A percentile compares a stretch with the other conserved stretches of the same genome.
These are phyloP conservation scores for Sciaenops ocellatus DNA, from an alignment of 2,797 vertebrate species.

Conservation along the genomic window DNA sequence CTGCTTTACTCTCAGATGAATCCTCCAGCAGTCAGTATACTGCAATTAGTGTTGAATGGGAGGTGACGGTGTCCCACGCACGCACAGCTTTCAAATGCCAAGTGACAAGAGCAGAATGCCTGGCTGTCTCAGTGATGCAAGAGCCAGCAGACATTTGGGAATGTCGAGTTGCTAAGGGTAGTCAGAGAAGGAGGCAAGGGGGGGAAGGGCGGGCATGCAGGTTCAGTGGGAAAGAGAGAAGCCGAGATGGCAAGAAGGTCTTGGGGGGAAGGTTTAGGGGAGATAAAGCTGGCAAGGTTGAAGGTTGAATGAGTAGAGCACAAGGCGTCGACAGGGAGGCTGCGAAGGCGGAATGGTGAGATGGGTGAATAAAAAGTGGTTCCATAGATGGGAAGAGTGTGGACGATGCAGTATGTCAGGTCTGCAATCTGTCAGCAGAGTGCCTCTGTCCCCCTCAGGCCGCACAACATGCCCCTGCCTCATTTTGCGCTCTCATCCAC, in stretches of 20 bases:
- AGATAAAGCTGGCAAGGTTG: constrained; percentile 46
- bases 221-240: not conserved
- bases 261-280: not conserved
- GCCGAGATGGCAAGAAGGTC: not conserved
- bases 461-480: constrained; percentile 53
- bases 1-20: constrained; percentile 33
- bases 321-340: constrained; percentile 12
- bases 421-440: constrained; percentile 74
- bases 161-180: constrained; percentile 56
- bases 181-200: constrained; percentile 1
- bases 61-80: constrained; percentile 58
- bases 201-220: not conserved
- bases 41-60: constrained; percentile 64
- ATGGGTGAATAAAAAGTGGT: constrained; percentile 53
- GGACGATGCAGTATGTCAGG: constrained; percentile 76
- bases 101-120: constrained; percentile 66
- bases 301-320: constrained; percentile 43
- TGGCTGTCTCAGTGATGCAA: constrained; percentile 63
- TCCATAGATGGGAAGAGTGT: constrained; percentile 44
- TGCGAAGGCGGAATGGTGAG: constrained; percentile 19
- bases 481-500: constrained; percentile 62
- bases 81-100: constrained; percentile 69
- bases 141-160: constrained; percentile 72
- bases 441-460: constrained; percentile 62
- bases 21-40: constrained; percentile 38